Evolutionary conservation across 2,797 vertebrate genomes (phyloP).

Genomic region (Buceros bicornis): DNA sequence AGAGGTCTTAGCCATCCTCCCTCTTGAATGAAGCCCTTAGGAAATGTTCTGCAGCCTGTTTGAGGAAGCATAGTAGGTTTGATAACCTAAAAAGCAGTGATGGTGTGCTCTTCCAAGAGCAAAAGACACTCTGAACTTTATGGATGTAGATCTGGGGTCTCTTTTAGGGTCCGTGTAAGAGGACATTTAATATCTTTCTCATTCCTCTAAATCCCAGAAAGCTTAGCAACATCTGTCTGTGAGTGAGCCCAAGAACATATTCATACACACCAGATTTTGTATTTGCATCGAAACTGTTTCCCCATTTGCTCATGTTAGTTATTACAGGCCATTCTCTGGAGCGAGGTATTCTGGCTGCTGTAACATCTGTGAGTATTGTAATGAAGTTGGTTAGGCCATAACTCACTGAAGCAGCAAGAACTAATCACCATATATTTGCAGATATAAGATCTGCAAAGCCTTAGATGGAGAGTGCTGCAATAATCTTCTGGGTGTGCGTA

Average conservation of each 20-base stretch:
- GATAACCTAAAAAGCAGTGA: not conserved
- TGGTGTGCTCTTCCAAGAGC: not conserved
- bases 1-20: not conserved
- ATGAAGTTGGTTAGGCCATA: conserved; percentile 48
- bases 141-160: not conserved
- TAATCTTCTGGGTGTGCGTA: conserved; percentile 36
- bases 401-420: conserved; percentile 53
- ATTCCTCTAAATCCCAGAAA: not conserved
- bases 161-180: not conserved
- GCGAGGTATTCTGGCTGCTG: conserved; percentile 29
- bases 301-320: conserved; percentile 56
- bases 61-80: not conserved
- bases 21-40: not conserved
- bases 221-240: not conserved
- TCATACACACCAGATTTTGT: not conserved
- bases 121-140: not conserved
- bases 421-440: conserved; percentile 18
- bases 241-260: not conserved
- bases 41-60: not conserved
- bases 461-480: conserved; percentile 21
- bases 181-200: not conserved
- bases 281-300: conserved; percentile 52
- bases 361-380: conserved; percentile 46
- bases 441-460: not conserved
- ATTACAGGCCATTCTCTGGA: conserved; percentile 34